Evolutionary conservation across 2,888 invertebrate species (phyloP).

Genomic region (Pollenia amentaria): DNA sequence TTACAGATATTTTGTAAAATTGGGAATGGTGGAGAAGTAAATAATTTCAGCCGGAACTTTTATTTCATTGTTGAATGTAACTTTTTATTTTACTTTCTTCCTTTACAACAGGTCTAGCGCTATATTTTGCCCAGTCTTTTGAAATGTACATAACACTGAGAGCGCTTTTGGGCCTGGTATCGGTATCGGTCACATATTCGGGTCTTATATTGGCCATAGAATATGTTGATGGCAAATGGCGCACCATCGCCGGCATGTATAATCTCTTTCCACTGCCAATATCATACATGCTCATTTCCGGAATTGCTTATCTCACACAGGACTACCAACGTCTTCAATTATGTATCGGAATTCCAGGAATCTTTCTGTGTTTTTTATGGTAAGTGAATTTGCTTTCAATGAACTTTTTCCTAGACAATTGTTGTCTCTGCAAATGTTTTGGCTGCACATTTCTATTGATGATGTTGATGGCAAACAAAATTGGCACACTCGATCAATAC

Average conservation of each 20-base stretch:
- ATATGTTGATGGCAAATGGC: constrained; percentile 91
- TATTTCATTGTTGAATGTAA: background rate
- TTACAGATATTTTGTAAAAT: too few species aligned
- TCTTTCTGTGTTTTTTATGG: constrained; percentile 88
- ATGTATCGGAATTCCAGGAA: constrained; percentile 90
- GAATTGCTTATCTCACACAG: constrained; percentile 89
- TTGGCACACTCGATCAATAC: background rate
- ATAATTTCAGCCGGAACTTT: background rate
- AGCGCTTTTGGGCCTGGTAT: constrained; percentile 90
- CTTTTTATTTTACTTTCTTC: background rate
- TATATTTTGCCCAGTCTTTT: constrained; percentile 90
- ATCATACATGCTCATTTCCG: constrained; percentile 90
- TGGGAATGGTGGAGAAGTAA: too few species aligned
- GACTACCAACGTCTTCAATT: constrained; percentile 91
- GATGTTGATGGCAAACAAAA: background rate
- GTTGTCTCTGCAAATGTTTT: too few species aligned
- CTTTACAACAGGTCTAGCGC: constrained; percentile 85
- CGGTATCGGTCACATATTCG: constrained; percentile 92
- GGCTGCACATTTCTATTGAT: background rate
- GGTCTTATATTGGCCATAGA: constrained; percentile 92
- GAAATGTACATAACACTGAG: constrained; percentile 89
- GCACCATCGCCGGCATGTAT: constrained; percentile 92
- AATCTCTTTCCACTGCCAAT: constrained; percentile 92
- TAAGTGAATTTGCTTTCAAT: constrained; percentile 82
- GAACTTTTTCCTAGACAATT: background rate